Conservation (phyloP, 2,888 invertebrate genomes). For the Scaptomyza caliginosa region DNA sequence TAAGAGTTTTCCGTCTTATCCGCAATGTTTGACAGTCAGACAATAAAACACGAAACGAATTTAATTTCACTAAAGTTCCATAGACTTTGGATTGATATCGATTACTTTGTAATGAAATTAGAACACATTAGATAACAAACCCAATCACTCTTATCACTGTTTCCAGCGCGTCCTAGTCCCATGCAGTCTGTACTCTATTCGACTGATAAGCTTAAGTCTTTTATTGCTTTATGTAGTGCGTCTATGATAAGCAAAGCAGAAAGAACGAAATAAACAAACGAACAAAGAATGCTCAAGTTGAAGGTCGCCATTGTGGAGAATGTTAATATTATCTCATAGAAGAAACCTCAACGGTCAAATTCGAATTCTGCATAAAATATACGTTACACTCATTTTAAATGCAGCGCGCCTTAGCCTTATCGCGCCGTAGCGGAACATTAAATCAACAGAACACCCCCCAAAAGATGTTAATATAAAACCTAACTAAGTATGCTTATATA, state of each 20-base stretch:
- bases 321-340: conserved; percentile 35
- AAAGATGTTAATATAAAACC: conserved; percentile 42
- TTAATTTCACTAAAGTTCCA: neutral
- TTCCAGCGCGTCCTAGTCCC: neutral
- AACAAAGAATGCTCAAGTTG: conserved; percentile 34
- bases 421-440: conserved; percentile 54
- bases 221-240: conserved; percentile 24
- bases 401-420: conserved; percentile 72
- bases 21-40: conserved; percentile 7
- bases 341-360: conserved; percentile 56
- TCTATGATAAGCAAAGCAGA: conserved; percentile 42
- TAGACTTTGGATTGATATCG: neutral
- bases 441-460: conserved; percentile 53
- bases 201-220: conserved; percentile 34
- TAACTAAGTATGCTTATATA: conserved; percentile 25
- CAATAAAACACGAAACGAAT: no score
- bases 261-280: conserved; percentile 2
- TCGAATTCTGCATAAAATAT: conserved; percentile 67
- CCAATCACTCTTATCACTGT: neutral
- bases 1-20: conserved; percentile 4
- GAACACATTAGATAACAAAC: neutral
- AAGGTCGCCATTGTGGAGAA: conserved; percentile 64
- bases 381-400: conserved; percentile 79
- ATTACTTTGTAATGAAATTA: neutral
- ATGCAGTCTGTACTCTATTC: neutral